Percentiles rank a stretch among this genome's conserved stretches.
phyloP scores from a whole-genome alignment of 2,888 invertebrate genomes.

The Spisula solida region DNA sequence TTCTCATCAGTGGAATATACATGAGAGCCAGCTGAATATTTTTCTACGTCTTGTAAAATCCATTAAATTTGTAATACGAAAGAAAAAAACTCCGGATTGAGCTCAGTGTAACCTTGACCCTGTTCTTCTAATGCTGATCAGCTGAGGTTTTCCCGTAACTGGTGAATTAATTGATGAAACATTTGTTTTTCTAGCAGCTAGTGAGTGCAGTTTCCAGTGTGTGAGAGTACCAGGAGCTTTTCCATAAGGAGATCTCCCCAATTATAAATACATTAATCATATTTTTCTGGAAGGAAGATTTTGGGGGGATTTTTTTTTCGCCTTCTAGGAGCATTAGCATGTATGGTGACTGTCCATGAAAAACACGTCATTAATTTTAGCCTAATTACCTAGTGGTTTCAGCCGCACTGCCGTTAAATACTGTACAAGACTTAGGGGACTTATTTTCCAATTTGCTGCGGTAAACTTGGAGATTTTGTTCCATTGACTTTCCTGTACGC shows the following conservation, averaged over 20 bases:
- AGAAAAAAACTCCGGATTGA: neutral
- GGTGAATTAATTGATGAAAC: neutral
- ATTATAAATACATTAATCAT: conserved; percentile 27
- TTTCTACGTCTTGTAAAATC: neutral
- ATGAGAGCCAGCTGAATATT: neutral
- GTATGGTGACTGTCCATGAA: conserved; percentile 43
- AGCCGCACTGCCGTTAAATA: conserved; percentile 32
- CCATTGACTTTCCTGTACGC: neutral
- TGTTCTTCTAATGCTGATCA: neutral
- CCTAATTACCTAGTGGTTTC: conserved; percentile 37
- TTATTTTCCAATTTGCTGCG: conserved; percentile 42
- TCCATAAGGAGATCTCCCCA: neutral
- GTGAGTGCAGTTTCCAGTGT: neutral
- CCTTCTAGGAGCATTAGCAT: neutral
- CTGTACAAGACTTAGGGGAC: conserved; percentile 49
- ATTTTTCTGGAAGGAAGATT: neutral
- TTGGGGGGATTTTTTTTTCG: neutral
- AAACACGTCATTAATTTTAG: conserved; percentile 39
- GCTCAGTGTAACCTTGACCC: neutral
- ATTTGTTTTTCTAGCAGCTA: neutral
- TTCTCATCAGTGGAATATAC: neutral
- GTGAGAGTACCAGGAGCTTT: neutral
- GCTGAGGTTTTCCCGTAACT: neutral
- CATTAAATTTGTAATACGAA: neutral
- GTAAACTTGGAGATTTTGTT: neutral